Evolutionary conservation across 2,113 vertebrate species (phyloP).

Genomic region (Climacteris rufus): DNA sequence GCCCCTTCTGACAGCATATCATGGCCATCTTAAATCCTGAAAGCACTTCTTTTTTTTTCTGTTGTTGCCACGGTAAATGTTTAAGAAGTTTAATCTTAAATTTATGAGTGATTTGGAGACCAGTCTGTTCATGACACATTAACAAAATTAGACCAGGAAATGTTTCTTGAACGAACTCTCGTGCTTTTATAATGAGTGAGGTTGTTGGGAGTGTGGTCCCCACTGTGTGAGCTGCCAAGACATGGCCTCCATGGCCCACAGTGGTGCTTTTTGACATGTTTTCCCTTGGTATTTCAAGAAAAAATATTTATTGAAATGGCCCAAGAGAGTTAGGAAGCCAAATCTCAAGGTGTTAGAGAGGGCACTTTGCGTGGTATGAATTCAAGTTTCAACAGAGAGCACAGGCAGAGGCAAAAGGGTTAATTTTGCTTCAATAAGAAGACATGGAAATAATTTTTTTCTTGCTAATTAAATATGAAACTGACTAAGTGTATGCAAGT

Average conservation of each 20-base stretch:
- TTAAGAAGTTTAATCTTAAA: slow-evolving; percentile 46
- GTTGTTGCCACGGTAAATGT: slow-evolving; percentile 15
- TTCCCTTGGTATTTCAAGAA: background rate
- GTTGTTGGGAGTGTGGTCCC: background rate
- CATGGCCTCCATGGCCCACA: background rate
- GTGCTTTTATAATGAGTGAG: background rate
- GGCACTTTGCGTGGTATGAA: background rate
- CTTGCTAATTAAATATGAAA: slow-evolving; percentile 66
- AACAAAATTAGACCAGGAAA: slow-evolving; percentile 11
- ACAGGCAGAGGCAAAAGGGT: slow-evolving; percentile 10
- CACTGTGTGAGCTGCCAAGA: background rate
- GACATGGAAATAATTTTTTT: slow-evolving; percentile 37
- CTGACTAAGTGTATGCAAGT: slow-evolving; percentile 60
- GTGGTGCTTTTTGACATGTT: background rate
- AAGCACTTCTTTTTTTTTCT: background rate
- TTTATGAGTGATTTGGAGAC: background rate
- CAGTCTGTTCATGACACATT: slow-evolving; percentile 3
- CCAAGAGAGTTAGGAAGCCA: background rate
- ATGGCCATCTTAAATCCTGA: slow-evolving; percentile 49
- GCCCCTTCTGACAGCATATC: slow-evolving; percentile 61
- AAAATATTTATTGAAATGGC: background rate
- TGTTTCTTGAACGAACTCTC: background rate
- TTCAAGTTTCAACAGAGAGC: background rate
- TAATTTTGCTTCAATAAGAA: slow-evolving; percentile 50
- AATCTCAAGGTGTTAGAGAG: background rate